Conservation (phyloP, 2,797 vertebrate genomes). For the Phoebastria nigripes region DNA sequence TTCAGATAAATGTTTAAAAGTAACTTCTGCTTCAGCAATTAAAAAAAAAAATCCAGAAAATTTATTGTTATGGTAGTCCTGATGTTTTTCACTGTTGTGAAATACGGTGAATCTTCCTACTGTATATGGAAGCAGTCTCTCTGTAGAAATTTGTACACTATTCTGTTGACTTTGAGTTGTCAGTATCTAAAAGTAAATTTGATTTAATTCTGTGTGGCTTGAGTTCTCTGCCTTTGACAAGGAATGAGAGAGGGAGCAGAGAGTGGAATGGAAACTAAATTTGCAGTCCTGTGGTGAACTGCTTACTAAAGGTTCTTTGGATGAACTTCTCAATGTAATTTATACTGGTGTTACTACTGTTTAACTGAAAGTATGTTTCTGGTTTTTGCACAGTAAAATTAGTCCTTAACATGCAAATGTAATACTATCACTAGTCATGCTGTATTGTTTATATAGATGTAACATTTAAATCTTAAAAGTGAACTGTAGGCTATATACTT, state of each 20-base stretch:
- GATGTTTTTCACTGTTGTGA: not conserved
- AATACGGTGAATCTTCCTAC: not conserved
- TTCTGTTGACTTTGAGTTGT: not conserved
- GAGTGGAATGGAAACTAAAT: not conserved
- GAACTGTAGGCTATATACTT: not conserved
- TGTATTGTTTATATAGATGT: not conserved
- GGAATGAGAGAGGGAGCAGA: not conserved
- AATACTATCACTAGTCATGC: not conserved
- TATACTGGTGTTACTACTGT: not conserved
- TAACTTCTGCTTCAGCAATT: not conserved
- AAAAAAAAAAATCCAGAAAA: not conserved
- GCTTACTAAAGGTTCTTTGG: not conserved
- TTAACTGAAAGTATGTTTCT: constrained; percentile 11
- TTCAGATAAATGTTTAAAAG: not conserved
- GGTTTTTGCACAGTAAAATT: not conserved
- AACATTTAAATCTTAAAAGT: not conserved
- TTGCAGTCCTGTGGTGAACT: not conserved
- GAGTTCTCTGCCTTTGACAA: not conserved
- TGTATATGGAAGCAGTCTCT: not conserved
- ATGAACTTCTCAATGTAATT: not conserved
- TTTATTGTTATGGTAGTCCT: not conserved
- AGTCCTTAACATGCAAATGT: not conserved
- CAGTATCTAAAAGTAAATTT: not conserved
- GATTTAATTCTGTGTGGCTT: not conserved
- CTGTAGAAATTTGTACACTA: not conserved